These are phyloP conservation scores for Xylocampa areola DNA, from an alignment of 2,888 invertebrate genomes.

Conservation along the genomic window DNA sequence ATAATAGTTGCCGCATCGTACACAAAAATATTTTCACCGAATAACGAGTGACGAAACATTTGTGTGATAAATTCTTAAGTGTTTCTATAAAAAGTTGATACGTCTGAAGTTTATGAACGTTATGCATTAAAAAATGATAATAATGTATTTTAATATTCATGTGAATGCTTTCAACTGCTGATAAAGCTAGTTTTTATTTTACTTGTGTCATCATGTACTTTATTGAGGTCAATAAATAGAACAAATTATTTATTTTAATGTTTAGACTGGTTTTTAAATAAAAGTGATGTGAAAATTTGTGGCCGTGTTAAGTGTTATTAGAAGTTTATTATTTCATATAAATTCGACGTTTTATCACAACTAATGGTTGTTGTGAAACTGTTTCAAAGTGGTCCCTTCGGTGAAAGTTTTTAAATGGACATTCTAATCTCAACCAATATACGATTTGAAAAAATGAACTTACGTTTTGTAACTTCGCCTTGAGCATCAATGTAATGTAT, in stretches of 20 bases:
- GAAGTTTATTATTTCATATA: too few relatives aligned
- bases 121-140: constrained; percentile 30
- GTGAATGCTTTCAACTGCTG: constrained; percentile 44
- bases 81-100: constrained; percentile 32
- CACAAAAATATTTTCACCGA: constrained; percentile 20
- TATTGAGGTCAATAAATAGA: constrained; percentile 33
- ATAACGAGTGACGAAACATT: constrained; percentile 30
- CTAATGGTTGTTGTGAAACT: neutral
- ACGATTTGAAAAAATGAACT: neutral
- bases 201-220: constrained; percentile 31
- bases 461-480: too few relatives aligned
- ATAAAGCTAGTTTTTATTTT: constrained; percentile 41
- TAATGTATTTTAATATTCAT: constrained; percentile 16
- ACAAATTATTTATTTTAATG: constrained; percentile 5
- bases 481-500: neutral
- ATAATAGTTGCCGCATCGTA: neutral
- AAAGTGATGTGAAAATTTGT: constrained; percentile 1
- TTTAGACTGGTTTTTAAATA: neutral
- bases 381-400: neutral
- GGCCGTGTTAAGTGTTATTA: neutral
- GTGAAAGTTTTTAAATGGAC: neutral
- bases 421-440: neutral
- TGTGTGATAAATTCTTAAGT: constrained; percentile 37
- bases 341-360: neutral
- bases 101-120: constrained; percentile 27